A percentile compares a stretch with the other conserved stretches of the same genome.
phyloP scores from a whole-genome alignment of 2,797 vertebrate genomes.

The Brachyalestes nurse region DNA sequence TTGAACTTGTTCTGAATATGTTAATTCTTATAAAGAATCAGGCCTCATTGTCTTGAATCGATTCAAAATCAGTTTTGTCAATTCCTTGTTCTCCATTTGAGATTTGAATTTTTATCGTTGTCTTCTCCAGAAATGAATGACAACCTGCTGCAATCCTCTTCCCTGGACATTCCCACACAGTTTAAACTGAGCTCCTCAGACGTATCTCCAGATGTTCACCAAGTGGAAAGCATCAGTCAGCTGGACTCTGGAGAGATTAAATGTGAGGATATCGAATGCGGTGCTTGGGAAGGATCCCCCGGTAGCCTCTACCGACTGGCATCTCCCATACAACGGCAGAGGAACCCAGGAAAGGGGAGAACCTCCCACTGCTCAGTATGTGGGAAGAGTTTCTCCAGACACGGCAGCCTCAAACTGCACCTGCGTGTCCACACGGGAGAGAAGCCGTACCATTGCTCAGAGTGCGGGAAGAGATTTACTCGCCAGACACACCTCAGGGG shows the following conservation, averaged over 20 bases:
- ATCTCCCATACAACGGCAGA: background rate
- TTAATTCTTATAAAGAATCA: too few relatives aligned
- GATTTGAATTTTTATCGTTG: too few relatives aligned
- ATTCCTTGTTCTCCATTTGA: too few relatives aligned
- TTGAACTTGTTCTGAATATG: too few relatives aligned
- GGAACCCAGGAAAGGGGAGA: background rate
- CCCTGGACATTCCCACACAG: background rate
- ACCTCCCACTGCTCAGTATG: background rate
- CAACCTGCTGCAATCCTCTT: background rate
- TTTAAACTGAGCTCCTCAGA: background rate
- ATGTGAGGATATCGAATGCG: background rate
- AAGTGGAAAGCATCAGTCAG: background rate
- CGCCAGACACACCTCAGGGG: too few relatives aligned
- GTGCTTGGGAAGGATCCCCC: background rate
- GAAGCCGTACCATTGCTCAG: too few relatives aligned
- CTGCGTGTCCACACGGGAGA: too few relatives aligned
- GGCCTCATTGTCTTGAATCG: too few relatives aligned
- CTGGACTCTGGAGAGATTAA: background rate
- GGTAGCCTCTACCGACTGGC: background rate
- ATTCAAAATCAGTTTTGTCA: too few relatives aligned
- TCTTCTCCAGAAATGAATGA: background rate
- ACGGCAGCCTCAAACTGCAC: too few relatives aligned
- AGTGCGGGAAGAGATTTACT: too few relatives aligned
- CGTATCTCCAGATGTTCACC: background rate
- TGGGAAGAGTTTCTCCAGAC: too few relatives aligned